Base-by-base conservation (phyloP, 2,888 invertebrate genomes). In the Thecophora atra region DNA sequence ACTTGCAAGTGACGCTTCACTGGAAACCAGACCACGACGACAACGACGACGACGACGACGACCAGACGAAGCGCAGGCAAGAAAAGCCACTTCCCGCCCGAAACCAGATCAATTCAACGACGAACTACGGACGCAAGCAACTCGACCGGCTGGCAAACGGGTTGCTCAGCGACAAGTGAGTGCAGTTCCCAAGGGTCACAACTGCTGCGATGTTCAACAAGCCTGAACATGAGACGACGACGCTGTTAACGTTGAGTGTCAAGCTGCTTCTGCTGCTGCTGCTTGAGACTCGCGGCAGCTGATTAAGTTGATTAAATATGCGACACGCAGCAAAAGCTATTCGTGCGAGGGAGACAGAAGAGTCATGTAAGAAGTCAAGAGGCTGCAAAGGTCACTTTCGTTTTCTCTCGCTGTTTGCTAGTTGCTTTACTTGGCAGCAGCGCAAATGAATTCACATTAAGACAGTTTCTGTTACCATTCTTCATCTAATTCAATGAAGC, bases 301-400 rank as follows among this genome's bases (percentile, higher is more conserved):
- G 64, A 64, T 64, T 64, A 64, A 11, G 51, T 66, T 66, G 28
- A 66, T 66, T 66, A 52, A 66, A 66, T 66, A 66, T 66, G 66
- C 66, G 17, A 51, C 19, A n/a, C 37, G 37, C 37, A 37, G 37
- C 6, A 37, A 11, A 0, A 37, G 37, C 6, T 8, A 37, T 8
- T 37, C 6, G 37, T 8, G 11, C 1, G 37, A 37, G 37, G n/a
- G n/a, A 37, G 37, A 11, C 24, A 1, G 13, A 15, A 56, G 5
- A 13, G 11, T 44, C 37, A 19, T 24, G 19, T 44, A 19, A 3
- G 17, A 37, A 4, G 30, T 47, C 58, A 24, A 44, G 26, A 47
- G 64, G 2, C 64, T 47, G 24, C 26, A 47, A 47, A 26, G 64
- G 64, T 64, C 47, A 47, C 64, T 64, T 64, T 47, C 63, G 7